Evolutionary conservation across 2,113 vertebrate species (phyloP), one percentile per base, ranked within the genome.

Genomic region (Egretta garzetta): DNA sequence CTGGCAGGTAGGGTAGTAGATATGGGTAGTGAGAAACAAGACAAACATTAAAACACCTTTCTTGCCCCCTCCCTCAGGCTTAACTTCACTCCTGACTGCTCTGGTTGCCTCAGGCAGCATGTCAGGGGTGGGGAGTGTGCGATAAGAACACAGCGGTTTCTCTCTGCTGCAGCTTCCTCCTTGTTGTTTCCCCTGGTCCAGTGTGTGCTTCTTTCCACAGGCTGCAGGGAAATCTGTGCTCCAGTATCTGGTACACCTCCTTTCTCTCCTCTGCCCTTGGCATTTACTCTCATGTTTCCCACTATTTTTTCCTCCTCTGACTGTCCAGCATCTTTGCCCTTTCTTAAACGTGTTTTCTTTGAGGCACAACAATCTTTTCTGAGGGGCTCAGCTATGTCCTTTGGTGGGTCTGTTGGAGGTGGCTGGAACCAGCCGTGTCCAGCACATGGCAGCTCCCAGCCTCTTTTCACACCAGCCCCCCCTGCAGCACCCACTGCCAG

Each of bases 291-390:
- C 3, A 12, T 30, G 5, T 27, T 45, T 64, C 10, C 18, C 7
- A 18, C 5, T 55, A 10, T 16, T 23, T 88, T 56, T 20, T 0
- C 4, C 2, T 43, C 6, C 3, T 14, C 16, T 26, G 21, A 39
- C 12, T 30, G 4, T 23, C 15, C 14, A 85, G 11, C 5, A 23
- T 32, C 3, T 49, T 64, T 33, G 4, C 4, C 11, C 4, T n/a
- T 90, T 63, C 47, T 10, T 60, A 52, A 64, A 59, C 3, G 6
- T 3, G 2, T 49, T 88, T 77, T 49, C 3, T 2, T 5, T 0
- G 2, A n/a, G 12, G 9, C 24, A 28, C 11, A 5, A 26, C 0
- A 0, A 15, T 4, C 13, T 33, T 47, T 59, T 28, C 41, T 28
- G 37, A 43, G 4, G 2, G 7, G 2, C 4, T n/a, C 20, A 80